Evolutionary conservation across 2,888 invertebrate genomes (phyloP), one percentile per base, ranked within the genome.

Genomic region (Clivina fossor): DNA sequence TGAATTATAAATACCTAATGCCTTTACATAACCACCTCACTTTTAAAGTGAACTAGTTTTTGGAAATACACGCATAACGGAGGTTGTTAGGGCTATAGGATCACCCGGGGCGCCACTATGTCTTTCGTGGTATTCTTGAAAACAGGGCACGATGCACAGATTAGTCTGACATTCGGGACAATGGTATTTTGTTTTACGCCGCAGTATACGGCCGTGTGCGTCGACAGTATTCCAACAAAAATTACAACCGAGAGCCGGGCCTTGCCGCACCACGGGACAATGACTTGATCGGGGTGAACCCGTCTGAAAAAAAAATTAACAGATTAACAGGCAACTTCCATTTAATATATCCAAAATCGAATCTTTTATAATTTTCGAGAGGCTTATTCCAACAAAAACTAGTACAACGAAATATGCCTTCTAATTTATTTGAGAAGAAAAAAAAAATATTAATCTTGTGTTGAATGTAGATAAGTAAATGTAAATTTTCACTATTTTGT

Each of bases 221-320:
- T 92, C 91, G 38, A 90, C 88, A 0, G 91, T 90, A 71, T 92
- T 92, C 92, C 92, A 92, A 74, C 92, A 92, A 71, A 86, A 91
- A 75, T 91, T 91, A 74, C 92, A 92, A 63, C 90, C 89, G 59
- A 92, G 75, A 2, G 91, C 90, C 3, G 92, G 90, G 0, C 92
- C 92, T 5, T 86, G 84, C 49, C 92, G 78, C 44, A 89, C 84
- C 7, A 87, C 88, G 5, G 91, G 92, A 68, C 91, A 91, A 74
- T 92, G 91, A 66, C 87, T 87, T 41, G 88, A 86, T 56, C 90
- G 77, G 28, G 71, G 67, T 19, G 68, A 65, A 22, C 69, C 66
- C 35, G 69, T 72, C 79, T 80, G 64, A 40, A 67, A 68, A 61
- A 46, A 58, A 61, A 61, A 47, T 19, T 13, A 11, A 41, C 22